These are phyloP conservation scores for Philereme vetulata DNA, from an alignment of 2,888 invertebrate genomes.

Conservation along the genomic window DNA sequence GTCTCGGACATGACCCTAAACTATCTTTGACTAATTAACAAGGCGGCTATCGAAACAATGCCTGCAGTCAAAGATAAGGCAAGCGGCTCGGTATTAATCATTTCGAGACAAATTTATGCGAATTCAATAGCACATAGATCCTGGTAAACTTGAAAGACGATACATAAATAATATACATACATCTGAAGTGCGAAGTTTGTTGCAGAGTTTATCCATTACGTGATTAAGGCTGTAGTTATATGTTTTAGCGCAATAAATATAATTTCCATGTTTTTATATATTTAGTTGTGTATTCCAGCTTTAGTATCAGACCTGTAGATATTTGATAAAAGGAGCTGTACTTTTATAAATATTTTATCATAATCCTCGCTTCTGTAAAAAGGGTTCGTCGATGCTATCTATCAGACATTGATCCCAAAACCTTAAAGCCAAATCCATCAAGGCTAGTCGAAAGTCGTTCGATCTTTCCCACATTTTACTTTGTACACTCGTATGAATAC, in stretches of 20 bases:
- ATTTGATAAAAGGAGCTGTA: no score
- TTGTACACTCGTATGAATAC: slow-evolving; percentile 28
- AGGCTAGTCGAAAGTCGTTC: slow-evolving; percentile 17
- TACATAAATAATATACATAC: not conserved
- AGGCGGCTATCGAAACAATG: slow-evolving; percentile 36
- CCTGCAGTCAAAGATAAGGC: slow-evolving; percentile 57
- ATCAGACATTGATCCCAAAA: slow-evolving; percentile 7
- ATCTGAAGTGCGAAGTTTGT: no score
- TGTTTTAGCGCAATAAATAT: no score
- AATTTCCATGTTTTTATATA: no score
- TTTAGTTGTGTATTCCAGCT: no score
- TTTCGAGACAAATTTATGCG: slow-evolving; percentile 63
- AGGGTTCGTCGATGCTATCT: not conserved
- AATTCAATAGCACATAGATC: slow-evolving; percentile 35
- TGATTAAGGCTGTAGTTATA: no score
- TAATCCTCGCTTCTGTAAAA: no score
- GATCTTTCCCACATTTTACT: slow-evolving; percentile 28
- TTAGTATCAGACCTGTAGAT: no score
- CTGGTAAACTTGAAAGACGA: no score
- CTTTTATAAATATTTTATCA: no score
- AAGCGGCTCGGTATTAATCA: slow-evolving; percentile 56
- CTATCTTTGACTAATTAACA: slow-evolving; percentile 45
- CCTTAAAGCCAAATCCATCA: slow-evolving; percentile 20
- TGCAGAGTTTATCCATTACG: no score
- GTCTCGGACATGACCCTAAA: slow-evolving; percentile 26